Evolutionary conservation across 1,140 invertebrate species (phyloP).

Genomic region (Diorhabda carinulata): DNA sequence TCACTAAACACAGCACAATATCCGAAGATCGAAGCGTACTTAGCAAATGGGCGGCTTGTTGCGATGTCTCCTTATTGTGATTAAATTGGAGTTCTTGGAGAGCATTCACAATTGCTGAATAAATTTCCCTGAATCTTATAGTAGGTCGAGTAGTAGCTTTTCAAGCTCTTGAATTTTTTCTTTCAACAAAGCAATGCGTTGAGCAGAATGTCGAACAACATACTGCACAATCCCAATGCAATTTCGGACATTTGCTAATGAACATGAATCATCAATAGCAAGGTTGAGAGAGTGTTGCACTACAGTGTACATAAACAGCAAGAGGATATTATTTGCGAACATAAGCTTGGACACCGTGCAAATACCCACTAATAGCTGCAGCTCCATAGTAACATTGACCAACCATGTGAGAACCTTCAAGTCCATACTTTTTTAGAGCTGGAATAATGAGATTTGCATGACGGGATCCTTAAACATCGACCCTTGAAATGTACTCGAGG

Average conservation of each 20-base stretch:
- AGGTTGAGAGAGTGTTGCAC: conserved; percentile 21
- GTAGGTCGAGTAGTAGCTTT: too few species aligned
- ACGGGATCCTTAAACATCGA: conserved; percentile 28
- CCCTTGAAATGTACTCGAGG: conserved; percentile 20
- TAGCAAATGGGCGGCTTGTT: too few species aligned
- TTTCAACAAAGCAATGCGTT: too few species aligned
- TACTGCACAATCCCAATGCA: neutral
- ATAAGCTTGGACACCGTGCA: conserved; percentile 24
- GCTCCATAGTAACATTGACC: conserved; percentile 42
- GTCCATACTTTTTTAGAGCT: conserved; percentile 11
- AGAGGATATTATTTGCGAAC: conserved; percentile 19
- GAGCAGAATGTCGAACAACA: too few species aligned
- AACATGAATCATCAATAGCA: conserved; percentile 5
- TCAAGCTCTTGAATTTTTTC: too few species aligned
- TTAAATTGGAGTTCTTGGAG: too few species aligned
- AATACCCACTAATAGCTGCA: conserved; percentile 21
- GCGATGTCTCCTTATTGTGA: too few species aligned
- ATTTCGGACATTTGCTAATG: too few species aligned
- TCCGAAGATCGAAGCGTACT: too few species aligned
- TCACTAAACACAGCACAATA: conserved; percentile 11
- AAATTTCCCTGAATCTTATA: too few species aligned
- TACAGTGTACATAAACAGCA: conserved; percentile 23
- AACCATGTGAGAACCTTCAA: conserved; percentile 33
- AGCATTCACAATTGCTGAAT: too few species aligned
- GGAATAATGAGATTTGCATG: conserved; percentile 16